Evolutionary conservation across 2,888 invertebrate species (phyloP).

Genomic region (Argyra leucocephala): DNA sequence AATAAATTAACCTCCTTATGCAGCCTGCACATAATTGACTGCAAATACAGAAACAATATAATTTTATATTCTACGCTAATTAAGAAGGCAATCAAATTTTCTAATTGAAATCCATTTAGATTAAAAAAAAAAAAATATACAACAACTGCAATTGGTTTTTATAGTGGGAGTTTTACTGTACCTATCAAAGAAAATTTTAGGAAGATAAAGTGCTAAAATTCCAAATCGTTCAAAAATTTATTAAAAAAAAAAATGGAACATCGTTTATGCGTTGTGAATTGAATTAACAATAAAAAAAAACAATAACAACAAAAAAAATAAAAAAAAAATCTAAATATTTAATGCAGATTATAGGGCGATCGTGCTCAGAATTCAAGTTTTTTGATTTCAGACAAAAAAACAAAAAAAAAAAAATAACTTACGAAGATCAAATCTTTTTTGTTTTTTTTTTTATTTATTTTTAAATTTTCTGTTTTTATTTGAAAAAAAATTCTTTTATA

Average conservation of each 20-base stretch:
- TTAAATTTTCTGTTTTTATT: not conserved
- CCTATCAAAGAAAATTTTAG: too few relatives aligned
- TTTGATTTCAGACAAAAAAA: not conserved
- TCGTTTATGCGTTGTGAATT: not conserved
- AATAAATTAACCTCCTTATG: too few relatives aligned
- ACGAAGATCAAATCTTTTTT: not conserved
- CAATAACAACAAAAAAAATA: not conserved
- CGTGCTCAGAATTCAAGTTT: constrained; percentile 4
- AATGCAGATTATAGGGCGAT: constrained; percentile 1
- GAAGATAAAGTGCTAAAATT: too few relatives aligned
- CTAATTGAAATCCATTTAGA: too few relatives aligned
- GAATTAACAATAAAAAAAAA: not conserved
- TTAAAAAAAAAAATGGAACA: not conserved
- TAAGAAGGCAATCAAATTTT: too few relatives aligned
- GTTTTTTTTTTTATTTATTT: not conserved
- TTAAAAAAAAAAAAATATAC: too few relatives aligned
- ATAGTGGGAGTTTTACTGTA: too few relatives aligned
- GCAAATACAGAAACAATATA: too few relatives aligned
- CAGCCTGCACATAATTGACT: too few relatives aligned
- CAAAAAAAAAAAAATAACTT: not conserved
- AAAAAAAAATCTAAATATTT: not conserved
- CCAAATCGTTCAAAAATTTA: too few relatives aligned
- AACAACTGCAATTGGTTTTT: too few relatives aligned
- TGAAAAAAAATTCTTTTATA: not conserved
- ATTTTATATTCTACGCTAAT: too few relatives aligned